Conservation (phyloP, 2,797 vertebrate species). For the Anomalospiza imberbis region DNA sequence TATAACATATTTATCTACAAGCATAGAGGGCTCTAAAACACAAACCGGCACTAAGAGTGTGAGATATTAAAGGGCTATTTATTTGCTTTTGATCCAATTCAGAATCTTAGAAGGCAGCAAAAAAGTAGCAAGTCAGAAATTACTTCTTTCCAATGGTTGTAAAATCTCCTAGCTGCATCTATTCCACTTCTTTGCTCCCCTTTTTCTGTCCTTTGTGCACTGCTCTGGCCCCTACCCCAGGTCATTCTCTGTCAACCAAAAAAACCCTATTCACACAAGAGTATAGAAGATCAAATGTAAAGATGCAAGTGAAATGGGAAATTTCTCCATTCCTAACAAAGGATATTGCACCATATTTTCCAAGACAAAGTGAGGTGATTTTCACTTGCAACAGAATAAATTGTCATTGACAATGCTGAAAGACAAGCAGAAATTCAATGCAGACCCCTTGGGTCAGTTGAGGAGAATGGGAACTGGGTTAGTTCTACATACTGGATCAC, state of each 20-base stretch:
- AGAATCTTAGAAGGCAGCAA: background rate
- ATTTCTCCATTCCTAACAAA: background rate
- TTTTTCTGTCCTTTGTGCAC: background rate
- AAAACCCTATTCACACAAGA: background rate
- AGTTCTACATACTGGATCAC: background rate
- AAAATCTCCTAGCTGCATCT: background rate
- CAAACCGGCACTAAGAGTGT: background rate
- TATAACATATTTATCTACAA: background rate
- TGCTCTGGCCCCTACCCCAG: rapidly evolving
- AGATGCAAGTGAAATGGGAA: background rate
- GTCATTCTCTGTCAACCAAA: background rate
- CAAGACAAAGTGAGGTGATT: background rate
- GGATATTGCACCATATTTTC: background rate
- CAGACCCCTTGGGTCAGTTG: background rate
- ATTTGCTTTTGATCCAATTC: background rate
- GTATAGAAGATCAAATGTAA: background rate
- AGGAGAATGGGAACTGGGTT: background rate
- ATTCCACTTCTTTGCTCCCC: background rate
- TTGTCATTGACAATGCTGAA: background rate
- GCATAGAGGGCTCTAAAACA: background rate
- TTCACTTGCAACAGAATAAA: background rate
- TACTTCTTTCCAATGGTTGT: background rate
- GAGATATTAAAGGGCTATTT: background rate
- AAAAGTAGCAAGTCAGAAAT: background rate
- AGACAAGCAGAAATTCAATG: background rate